Percentiles rank a stretch among this genome's conserved stretches.
Conservation (phyloP, 2,113 vertebrate genomes). For the Scomber scombrus region DNA sequence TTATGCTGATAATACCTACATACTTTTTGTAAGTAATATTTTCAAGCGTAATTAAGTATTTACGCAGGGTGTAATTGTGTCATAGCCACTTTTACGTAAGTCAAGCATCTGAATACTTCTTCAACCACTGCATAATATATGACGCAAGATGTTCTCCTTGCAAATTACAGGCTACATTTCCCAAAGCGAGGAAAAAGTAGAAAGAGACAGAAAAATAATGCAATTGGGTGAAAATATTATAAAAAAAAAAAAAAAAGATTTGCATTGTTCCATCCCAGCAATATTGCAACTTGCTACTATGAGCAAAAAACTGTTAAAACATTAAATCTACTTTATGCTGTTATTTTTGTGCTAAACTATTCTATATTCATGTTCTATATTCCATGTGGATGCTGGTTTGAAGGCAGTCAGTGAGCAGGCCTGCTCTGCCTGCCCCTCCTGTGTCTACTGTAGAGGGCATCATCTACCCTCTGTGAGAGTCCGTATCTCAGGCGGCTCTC, state of each 20-base stretch:
- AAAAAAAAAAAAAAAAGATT: background rate
- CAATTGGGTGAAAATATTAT: background rate
- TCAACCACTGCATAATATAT: background rate
- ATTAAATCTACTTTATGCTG: background rate
- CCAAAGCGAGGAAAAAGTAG: background rate
- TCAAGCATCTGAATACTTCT: background rate
- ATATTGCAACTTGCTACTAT: background rate
- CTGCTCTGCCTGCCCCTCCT: constrained; percentile 47
- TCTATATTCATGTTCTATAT: background rate
- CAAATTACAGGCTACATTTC: background rate
- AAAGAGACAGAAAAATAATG: background rate
- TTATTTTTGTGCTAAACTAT: background rate
- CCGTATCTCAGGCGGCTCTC: constrained; percentile 51
- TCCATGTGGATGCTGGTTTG: constrained; percentile 8
- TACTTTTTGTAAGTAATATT: background rate
- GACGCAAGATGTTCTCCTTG: no score
- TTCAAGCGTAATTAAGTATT: background rate
- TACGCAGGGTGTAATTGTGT: background rate
- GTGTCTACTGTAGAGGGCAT: constrained; percentile 85
- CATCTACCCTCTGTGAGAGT: constrained; percentile 76
- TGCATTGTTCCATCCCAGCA: accelerated
- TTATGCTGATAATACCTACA: background rate
- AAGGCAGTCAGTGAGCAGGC: constrained; percentile 17
- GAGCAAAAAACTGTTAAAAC: background rate
- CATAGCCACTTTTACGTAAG: background rate